A percentile compares a stretch with the other conserved stretches of the same genome.
These are phyloP conservation scores for Buteo buteo DNA, from an alignment of 2,113 vertebrate species.

Conservation along the genomic window DNA sequence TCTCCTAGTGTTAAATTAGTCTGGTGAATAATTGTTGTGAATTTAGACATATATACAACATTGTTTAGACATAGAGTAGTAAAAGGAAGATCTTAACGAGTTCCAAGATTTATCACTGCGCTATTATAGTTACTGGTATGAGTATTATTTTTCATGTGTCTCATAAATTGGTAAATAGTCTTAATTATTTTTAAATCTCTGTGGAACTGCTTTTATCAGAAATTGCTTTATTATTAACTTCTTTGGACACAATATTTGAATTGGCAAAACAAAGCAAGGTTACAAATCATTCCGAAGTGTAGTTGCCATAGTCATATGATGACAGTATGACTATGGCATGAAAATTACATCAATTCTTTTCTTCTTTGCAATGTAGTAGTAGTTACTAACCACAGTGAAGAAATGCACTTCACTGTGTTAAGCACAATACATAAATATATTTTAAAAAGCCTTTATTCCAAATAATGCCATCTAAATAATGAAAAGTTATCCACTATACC, in stretches of 20 bases:
- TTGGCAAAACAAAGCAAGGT: not conserved
- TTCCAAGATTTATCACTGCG: not conserved
- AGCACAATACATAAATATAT: not conserved
- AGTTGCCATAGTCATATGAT: not conserved
- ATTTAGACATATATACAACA: not conserved
- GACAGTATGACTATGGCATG: not conserved
- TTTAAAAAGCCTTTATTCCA: not conserved
- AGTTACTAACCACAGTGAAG: not conserved
- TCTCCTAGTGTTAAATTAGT: not conserved
- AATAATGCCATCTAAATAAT: not conserved
- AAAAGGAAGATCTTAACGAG: not conserved
- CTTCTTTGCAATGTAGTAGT: not conserved
- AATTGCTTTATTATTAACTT: not conserved
- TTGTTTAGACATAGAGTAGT: not conserved
- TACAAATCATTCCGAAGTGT: not conserved
- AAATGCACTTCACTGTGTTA: not conserved
- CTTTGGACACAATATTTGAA: not conserved
- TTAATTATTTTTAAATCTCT: not conserved
- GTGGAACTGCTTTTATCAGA: not conserved
- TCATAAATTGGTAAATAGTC: not conserved
- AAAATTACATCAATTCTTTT: not conserved
- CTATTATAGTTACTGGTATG: not conserved
- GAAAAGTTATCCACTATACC: not conserved
- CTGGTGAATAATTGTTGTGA: not conserved
- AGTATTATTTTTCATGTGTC: not conserved